Conservation (phyloP, 23 tunicate genomes). For the Clavelina lepadiformis region DNA sequence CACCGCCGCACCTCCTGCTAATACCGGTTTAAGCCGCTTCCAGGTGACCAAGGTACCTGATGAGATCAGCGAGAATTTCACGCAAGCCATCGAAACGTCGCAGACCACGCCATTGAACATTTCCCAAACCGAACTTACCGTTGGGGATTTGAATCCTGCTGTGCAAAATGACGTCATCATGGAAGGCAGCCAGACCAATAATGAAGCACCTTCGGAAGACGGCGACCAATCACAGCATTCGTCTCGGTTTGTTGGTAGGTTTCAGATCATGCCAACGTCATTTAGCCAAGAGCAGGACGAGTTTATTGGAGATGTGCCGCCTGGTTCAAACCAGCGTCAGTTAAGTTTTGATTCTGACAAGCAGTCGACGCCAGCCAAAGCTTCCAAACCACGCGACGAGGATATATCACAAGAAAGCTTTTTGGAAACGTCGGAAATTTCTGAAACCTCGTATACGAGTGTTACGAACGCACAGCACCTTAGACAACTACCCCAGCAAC, state of each 20-base stretch:
- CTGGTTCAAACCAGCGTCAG: conserved; percentile 11
- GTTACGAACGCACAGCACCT: too few relatives aligned
- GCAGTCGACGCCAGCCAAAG: conserved; percentile 27
- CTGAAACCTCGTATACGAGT: conserved; percentile 5
- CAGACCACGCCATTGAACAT: neutral
- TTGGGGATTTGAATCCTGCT: neutral
- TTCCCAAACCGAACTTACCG: too few relatives aligned
- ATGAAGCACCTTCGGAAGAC: conserved; percentile 22
- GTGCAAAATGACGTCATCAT: neutral
- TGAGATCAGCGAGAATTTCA: neutral
- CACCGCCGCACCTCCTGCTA: neutral
- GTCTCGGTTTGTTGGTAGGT: conserved; percentile 71
- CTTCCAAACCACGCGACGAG: conserved; percentile 1
- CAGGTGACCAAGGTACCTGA: conserved; percentile 40
- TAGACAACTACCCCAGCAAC: neutral
- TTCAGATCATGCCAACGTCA: conserved; percentile 39
- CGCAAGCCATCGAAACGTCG: neutral
- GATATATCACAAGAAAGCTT: neutral
- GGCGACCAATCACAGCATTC: too few relatives aligned
- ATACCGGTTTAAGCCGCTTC: conserved; percentile 24
- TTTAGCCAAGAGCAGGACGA: neutral
- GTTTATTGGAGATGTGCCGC: neutral
- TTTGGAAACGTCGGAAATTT: conserved; percentile 17
- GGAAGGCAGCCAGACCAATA: neutral
- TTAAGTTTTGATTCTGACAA: conserved; percentile 29